phyloP scores from a whole-genome alignment of 2,888 invertebrate genomes.

The Brenthis hecate region DNA sequence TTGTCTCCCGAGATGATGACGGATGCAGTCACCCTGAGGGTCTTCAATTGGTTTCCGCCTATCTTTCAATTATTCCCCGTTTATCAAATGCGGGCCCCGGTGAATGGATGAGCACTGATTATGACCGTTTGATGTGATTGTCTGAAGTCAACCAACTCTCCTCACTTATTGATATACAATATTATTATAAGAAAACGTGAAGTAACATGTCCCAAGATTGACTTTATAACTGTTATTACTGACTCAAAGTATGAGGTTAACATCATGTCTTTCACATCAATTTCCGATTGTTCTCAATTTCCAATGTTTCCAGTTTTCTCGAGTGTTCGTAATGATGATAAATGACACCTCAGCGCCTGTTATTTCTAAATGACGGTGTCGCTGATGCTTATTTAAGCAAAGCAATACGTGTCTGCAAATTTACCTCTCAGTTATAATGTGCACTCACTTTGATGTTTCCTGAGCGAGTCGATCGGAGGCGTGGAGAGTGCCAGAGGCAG shows the following conservation, averaged over 20 bases:
- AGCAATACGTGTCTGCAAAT: slow-evolving; percentile 33
- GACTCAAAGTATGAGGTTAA: slow-evolving; percentile 18
- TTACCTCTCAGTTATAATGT: slow-evolving; percentile 33
- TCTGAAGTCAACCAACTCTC: neutral
- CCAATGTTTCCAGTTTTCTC: slow-evolving; percentile 33
- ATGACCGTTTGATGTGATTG: slow-evolving; percentile 36
- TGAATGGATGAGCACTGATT: slow-evolving; percentile 35
- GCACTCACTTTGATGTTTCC: slow-evolving; percentile 6
- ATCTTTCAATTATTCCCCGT: slow-evolving; percentile 66
- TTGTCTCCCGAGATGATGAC: slow-evolving; percentile 65
- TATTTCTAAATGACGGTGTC: slow-evolving; percentile 31
- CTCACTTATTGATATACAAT: slow-evolving; percentile 1
- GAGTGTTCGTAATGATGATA: slow-evolving; percentile 40
- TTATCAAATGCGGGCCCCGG: slow-evolving; percentile 37
- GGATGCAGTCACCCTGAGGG: slow-evolving; percentile 64
- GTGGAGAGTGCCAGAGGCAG: slow-evolving; percentile 10
- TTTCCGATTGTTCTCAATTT: slow-evolving; percentile 23
- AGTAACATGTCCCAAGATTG: slow-evolving; percentile 3
- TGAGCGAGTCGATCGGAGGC: slow-evolving; percentile 19
- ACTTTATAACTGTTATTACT: slow-evolving; percentile 20
- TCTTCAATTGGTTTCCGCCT: slow-evolving; percentile 63
- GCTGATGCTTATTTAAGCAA: slow-evolving; percentile 34
- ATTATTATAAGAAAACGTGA: slow-evolving; percentile 5
- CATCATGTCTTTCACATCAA: slow-evolving; percentile 22
- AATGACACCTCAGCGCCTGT: slow-evolving; percentile 36